Evolutionary conservation across 2,888 invertebrate species (phyloP).

Genomic region (Drosophila kokeensis): DNA sequence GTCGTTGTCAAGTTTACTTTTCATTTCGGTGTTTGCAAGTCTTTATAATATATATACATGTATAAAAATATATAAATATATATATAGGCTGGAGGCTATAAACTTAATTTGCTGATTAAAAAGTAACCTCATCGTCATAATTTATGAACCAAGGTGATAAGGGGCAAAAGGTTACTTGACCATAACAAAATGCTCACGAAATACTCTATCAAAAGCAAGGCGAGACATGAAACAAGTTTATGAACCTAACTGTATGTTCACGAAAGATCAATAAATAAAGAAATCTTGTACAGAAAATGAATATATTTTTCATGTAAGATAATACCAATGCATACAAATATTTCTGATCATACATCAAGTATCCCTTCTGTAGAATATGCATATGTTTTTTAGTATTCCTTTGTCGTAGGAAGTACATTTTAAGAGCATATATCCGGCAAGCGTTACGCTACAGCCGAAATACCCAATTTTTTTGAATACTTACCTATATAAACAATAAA

Average conservation of each 20-base stretch:
- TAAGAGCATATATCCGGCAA: background rate
- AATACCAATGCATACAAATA: background rate
- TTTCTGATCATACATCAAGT: background rate
- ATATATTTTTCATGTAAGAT: background rate
- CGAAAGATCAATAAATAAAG: background rate
- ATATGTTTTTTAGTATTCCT: background rate
- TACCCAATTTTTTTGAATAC: no score
- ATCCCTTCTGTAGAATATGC: background rate
- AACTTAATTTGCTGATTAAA: conserved; percentile 79
- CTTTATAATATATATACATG: conserved; percentile 17
- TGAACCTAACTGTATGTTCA: background rate
- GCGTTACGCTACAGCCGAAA: background rate
- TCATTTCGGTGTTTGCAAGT: conserved; percentile 44
- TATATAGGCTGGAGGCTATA: conserved; percentile 63
- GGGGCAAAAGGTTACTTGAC: conserved; percentile 53
- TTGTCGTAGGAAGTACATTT: background rate
- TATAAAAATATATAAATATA: conserved; percentile 37
- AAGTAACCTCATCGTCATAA: conserved; percentile 72
- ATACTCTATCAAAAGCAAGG: conserved; percentile 26
- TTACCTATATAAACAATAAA: background rate
- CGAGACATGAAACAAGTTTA: background rate
- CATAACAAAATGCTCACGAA: background rate
- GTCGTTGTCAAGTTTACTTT: conserved; percentile 57
- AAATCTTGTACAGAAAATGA: no score
- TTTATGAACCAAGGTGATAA: conserved; percentile 73